A percentile compares a stretch with the other conserved stretches of the same genome.
Conservation (phyloP, 2,797 vertebrate genomes). For the Girardinus metallicus region DNA sequence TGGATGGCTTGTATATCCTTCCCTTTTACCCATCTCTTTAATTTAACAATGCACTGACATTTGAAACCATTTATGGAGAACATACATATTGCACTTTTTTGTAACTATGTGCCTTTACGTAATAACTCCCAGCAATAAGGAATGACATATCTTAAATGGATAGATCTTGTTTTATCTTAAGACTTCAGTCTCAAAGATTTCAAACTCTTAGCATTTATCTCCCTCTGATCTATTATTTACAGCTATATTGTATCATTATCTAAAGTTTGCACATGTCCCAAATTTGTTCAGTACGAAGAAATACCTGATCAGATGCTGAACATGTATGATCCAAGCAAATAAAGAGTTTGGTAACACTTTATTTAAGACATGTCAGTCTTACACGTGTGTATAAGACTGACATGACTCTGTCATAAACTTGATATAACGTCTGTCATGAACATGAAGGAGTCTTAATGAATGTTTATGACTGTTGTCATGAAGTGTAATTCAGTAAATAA, state of each 20-base stretch:
- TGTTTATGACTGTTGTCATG: no score
- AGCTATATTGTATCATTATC: not conserved
- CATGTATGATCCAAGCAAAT: not conserved
- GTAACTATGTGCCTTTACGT: not conserved
- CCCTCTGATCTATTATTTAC: not conserved
- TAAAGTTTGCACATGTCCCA: not conserved
- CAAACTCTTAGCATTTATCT: no score
- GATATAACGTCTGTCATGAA: no score
- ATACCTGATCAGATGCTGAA: not conserved
- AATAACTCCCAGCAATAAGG: not conserved
- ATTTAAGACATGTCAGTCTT: no score
- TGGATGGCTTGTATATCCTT: not conserved
- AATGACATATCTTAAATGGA: no score
- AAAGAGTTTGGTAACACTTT: not conserved
- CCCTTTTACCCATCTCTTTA: not conserved
- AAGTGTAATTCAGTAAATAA: no score
- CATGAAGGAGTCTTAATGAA: no score
- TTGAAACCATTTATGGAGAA: not conserved
- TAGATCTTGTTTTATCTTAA: not conserved
- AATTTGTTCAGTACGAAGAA: not conserved
- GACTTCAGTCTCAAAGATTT: not conserved
- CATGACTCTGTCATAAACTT: no score
- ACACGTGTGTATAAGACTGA: no score
- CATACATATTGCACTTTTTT: not conserved
- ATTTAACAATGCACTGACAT: not conserved